Conservation (phyloP, 2,113 vertebrate species). For the Grantiella picta region DNA sequence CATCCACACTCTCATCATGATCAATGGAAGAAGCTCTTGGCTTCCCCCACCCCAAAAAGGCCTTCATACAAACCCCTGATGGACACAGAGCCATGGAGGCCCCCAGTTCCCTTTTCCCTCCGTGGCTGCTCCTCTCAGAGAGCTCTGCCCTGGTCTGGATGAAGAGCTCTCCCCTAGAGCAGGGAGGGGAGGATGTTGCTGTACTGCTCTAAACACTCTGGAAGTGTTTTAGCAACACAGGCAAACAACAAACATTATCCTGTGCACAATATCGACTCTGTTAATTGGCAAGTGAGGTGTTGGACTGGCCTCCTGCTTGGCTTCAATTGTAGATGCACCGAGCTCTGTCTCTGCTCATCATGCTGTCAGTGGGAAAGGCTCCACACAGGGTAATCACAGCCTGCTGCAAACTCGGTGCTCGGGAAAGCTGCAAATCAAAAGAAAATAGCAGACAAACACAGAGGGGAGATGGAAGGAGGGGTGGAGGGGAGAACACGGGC, state of each 20-base stretch:
- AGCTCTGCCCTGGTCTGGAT: neutral
- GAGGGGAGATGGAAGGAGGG: neutral
- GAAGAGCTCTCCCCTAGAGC: neutral
- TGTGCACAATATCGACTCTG: slow-evolving; percentile 12
- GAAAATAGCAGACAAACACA: slow-evolving; percentile 15
- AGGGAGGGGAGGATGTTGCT: neutral
- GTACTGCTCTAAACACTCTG: neutral
- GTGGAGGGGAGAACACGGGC: neutral
- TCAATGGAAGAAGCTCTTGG: neutral
- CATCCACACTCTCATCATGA: neutral
- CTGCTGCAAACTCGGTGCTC: neutral
- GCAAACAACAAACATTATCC: slow-evolving; percentile 47
- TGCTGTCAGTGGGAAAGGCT: slow-evolving; percentile 52
- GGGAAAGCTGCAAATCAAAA: slow-evolving; percentile 54
- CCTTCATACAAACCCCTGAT: neutral
- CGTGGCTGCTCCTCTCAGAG: neutral
- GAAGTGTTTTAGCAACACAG: slow-evolving; percentile 50
- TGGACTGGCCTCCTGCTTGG: slow-evolving; percentile 49
- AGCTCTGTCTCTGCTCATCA: slow-evolving; percentile 32
- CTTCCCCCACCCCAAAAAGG: neutral
- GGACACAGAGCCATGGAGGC: neutral
- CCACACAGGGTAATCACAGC: slow-evolving; percentile 35
- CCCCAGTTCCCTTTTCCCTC: neutral
- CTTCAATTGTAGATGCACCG: slow-evolving; percentile 26
- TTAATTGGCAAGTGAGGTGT: slow-evolving; percentile 55